Conservation (phyloP, 23 tunicate species). For the Oikopleura vanhoeffeni region DNA sequence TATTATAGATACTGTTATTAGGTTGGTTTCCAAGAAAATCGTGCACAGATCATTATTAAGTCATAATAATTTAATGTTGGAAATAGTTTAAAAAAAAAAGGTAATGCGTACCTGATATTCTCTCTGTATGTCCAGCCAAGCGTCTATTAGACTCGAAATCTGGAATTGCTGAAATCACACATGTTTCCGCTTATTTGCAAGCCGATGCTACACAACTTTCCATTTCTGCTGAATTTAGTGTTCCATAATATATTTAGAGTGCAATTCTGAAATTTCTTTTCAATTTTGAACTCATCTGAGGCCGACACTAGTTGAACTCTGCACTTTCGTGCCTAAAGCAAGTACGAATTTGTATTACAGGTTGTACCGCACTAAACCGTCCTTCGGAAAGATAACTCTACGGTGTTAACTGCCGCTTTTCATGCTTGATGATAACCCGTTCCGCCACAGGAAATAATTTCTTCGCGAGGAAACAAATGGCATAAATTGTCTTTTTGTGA, state of each 20-base stretch:
- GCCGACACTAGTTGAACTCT: background rate
- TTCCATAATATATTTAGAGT: background rate
- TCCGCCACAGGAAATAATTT: constrained; percentile 48
- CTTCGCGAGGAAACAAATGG: background rate
- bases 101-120: no score
- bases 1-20: no score
- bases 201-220: background rate
- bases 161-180: background rate
- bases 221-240: background rate
- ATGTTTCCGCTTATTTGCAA: background rate
- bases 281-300: no score
- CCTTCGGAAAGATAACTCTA: background rate
- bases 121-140: background rate
- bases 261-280: background rate
- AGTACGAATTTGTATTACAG: background rate
- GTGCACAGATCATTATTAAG: no score
- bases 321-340: background rate
- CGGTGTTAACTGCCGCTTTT: background rate
- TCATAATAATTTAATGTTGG: no score
- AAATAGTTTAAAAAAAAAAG: no score
- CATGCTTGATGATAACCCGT: constrained; percentile 55
- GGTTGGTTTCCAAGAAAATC: no score
- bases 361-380: background rate
- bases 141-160: background rate
- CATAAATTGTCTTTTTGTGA: background rate